Base-by-base conservation (phyloP, 2,797 vertebrate species). In the Mareca strepera region DNA sequence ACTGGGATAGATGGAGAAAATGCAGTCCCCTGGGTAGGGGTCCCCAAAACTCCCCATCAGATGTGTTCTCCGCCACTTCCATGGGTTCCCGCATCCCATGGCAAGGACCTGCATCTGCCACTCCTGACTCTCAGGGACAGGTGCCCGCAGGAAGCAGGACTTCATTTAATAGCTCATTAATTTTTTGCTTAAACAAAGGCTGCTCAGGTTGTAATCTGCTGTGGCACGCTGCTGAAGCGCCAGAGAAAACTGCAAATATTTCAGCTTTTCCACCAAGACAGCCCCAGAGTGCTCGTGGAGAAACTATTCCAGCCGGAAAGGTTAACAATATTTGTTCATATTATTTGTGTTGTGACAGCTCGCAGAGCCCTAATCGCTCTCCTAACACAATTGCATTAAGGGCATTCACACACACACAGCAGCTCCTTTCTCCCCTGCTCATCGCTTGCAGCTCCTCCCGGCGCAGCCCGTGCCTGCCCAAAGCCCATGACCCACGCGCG, bases 341-440 rank as follows among this genome's bases (percentile, higher is more conserved):
- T 96, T 96, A 94, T 94, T 96, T 88, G 91, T 97, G 96, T 82
- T 93, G 94, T 96, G 96, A 92, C 93, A 96, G 95, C 93, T 95
- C 73, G 1, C 96, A 94, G 92, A 92, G 78, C 93, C 93, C 93
- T 95, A 93, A 94, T 95, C 77, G 58, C 75, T 96, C 90, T 94
- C 92, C 90, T 94, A 93, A 94, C 79, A 86, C 96, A 93, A 89
- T 94, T 94, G 78, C 88, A 77, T 85, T 94, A 89, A 91, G 86
- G 92, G 88, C 94, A 87, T 95, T 93, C 93, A 93, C 94, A 92
- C 82, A 84, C 86, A 29, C 2, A 43, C 43, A 43, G 43, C 43
- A 2, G 82, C 70, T 48, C 2, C 16, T 72, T 39, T 88, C 92
- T 82, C 83, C 25, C 10, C 9, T 31, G 53, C 10, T 7, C 18